A percentile compares a stretch with the other conserved stretches of the same genome.
Evolutionary conservation across 1,140 invertebrate species (phyloP).

Genomic region (Batillaria attramentaria): DNA sequence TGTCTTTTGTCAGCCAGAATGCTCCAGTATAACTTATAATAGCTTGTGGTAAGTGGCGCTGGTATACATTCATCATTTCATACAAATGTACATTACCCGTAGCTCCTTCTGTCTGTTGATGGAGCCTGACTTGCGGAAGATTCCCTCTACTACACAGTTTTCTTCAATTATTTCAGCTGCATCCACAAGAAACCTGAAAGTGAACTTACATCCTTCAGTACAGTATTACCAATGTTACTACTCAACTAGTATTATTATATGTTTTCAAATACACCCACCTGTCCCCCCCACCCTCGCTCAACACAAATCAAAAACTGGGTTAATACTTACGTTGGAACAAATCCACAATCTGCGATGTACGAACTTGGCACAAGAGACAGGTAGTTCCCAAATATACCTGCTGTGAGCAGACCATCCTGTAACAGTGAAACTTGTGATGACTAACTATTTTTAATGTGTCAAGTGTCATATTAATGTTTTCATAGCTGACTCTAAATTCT

Average conservation of each 20-base stretch:
- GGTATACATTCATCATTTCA: too few relatives aligned
- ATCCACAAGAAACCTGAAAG: slow-evolving; percentile 79
- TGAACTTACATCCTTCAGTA: too few relatives aligned
- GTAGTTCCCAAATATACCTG: slow-evolving; percentile 66
- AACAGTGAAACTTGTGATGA: slow-evolving; percentile 34
- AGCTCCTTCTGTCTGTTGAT: slow-evolving; percentile 85
- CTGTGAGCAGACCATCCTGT: slow-evolving; percentile 48
- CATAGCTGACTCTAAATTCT: too few relatives aligned
- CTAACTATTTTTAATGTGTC: neutral
- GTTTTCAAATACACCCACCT: too few relatives aligned
- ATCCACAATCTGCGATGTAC: slow-evolving; percentile 71
- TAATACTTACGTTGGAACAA: slow-evolving; percentile 79
- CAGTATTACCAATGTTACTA: too few relatives aligned
- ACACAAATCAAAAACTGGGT: slow-evolving; percentile 14
- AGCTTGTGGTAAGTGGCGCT: too few relatives aligned
- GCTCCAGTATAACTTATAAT: too few relatives aligned
- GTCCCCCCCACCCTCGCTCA: too few relatives aligned
- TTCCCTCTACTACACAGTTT: slow-evolving; percentile 82
- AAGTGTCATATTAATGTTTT: neutral
- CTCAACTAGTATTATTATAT: too few relatives aligned
- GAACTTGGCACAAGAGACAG: slow-evolving; percentile 58
- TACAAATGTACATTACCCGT: slow-evolving; percentile 77
- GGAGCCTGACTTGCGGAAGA: slow-evolving; percentile 89
- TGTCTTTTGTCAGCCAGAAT: too few relatives aligned
- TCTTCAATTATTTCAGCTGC: slow-evolving; percentile 79